Base-by-base conservation (phyloP, 2,113 vertebrate genomes). In the Hippocampus barbouri region DNA sequence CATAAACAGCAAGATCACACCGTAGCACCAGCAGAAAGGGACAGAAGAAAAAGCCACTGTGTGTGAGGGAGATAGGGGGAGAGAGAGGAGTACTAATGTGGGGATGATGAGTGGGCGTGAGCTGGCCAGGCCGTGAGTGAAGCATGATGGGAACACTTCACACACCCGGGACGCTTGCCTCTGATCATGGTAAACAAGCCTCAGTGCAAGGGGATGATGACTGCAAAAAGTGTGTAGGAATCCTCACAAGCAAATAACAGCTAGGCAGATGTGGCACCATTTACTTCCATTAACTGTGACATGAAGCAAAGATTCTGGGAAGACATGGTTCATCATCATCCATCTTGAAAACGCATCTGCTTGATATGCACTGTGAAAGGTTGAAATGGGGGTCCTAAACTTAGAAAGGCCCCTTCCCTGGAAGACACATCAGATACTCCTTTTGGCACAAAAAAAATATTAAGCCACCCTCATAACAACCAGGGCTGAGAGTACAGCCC, bases 101-200 rank as follows among this genome's bases (percentile, higher is more conserved):
- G 78, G 83, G 78, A 88, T 89, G 86, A 92, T 88, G 87, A 89
- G 88, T 82, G 80, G 78, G 85, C 79, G 83, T 83, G 82, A 70
- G 88, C 80, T 82, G 79, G 73, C 76, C 81, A 82, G 77, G 86
- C 82, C 56, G 56, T 73, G 75, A 83, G 82, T 66, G 73, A 83
- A 81, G 87, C 80, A 88, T 88, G 77, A 90, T 88, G 88, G 87
- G 89, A 90, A 87, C 81, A 87, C 83, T 86, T 88, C 86, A 83
- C 72, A 84, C 81, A 80, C 73, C 69, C 76, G 14, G 79, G 76
- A 84, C 70, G 71, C 63, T 68, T 79, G 76, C 72, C 71, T 87
- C 65, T 86, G 84, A 89, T 90, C 85, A 83, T 78, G 72, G 76
- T 57, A 82, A 84, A 87, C 81, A 83, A 80, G 75, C 78, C 66